Evolutionary conservation across 30 jellyfish, hydroid and myxozoan genomes (phyloP).

Genomic region (Sanderia malayensis): DNA sequence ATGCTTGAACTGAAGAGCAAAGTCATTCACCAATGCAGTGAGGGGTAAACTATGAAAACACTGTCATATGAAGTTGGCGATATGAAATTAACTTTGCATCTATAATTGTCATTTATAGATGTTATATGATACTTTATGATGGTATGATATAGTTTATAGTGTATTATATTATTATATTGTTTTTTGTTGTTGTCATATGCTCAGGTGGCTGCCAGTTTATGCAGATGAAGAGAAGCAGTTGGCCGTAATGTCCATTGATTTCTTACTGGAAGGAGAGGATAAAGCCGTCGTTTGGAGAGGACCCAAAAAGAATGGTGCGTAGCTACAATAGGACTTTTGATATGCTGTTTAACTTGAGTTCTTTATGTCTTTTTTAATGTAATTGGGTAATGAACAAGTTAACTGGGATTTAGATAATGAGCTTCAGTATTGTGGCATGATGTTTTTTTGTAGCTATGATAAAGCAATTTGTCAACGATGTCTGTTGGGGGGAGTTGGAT

Average conservation of each 20-base stretch:
- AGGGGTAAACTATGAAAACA: conserved; percentile 50
- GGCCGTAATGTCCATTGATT: conserved; percentile 97
- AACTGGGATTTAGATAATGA: too few species aligned
- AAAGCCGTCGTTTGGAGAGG: conserved; percentile 99
- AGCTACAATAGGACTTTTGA: not conserved
- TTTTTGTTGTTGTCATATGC: too few species aligned
- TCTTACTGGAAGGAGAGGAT: conserved; percentile 62
- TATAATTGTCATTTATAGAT: not conserved
- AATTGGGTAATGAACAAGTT: too few species aligned
- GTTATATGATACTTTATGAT: not conserved
- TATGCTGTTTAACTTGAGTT: not conserved
- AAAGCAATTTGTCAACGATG: conserved; percentile 89
- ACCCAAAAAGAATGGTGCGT: conserved; percentile 90
- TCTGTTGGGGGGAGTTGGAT: conserved; percentile 85
- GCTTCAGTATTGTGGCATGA: too few species aligned
- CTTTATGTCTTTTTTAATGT: too few species aligned
- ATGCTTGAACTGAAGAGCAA: conserved; percentile 73
- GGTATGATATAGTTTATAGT: too few species aligned
- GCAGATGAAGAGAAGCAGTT: conserved; percentile 70
- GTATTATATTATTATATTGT: too few species aligned
- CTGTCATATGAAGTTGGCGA: not conserved
- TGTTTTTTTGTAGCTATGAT: conserved; percentile 86
- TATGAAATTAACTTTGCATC: not conserved
- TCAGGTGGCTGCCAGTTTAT: conserved; percentile 94
- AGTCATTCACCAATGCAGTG: conserved; percentile 80